Evolutionary conservation across 1,140 invertebrate species (phyloP), one percentile per base, ranked within the genome.

Genomic region (Drosophila rhopaloa): DNA sequence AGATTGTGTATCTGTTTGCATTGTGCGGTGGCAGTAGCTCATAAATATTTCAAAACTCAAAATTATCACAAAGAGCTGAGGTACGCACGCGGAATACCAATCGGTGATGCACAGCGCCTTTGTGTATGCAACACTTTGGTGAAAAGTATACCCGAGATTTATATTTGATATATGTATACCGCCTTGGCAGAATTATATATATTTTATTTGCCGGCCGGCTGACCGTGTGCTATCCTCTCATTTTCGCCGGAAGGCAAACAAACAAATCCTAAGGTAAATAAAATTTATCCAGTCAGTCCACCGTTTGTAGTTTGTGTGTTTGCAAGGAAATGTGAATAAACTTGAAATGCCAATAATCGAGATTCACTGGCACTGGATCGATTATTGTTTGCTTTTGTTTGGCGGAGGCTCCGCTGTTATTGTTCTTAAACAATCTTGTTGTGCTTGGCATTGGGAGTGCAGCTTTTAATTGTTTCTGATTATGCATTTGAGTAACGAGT

Each of bases 381-480:
- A 6, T 8, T 16, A 65, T 78, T 85, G 56, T 85, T 81, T 81
- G 58, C 40, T 70, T 74, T 81, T 65, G 32, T 76, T 71, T 74
- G 41, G 37, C 63, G 4, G 47, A 46, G 43, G 32, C 38, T 50
- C 44, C 14, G n/a, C 29, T 68, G 27, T 51, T 76, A 32, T 58
- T 86, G 59, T 81, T 81, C 50, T 70, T 46, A 43, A 68, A 46
- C 41, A 57, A 56, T 71, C 35, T 81, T 59, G 46, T 51, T 51
- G 14, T 19, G 32, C 50, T 53, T 53, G 59, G 32, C 27, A 53
- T 62, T 76, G 70, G 43, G 19, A 67, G 40, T 83, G 76, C 79
- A 65, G 29, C 38, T 71, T 71, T 89, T 84, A 89, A 89, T 89
- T 84, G 84, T 41, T 58, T 81, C 68, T 84, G 84, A 84, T 81